Conservation (phyloP, 2,888 invertebrate genomes). For the Flabesymbios commensalis region DNA sequence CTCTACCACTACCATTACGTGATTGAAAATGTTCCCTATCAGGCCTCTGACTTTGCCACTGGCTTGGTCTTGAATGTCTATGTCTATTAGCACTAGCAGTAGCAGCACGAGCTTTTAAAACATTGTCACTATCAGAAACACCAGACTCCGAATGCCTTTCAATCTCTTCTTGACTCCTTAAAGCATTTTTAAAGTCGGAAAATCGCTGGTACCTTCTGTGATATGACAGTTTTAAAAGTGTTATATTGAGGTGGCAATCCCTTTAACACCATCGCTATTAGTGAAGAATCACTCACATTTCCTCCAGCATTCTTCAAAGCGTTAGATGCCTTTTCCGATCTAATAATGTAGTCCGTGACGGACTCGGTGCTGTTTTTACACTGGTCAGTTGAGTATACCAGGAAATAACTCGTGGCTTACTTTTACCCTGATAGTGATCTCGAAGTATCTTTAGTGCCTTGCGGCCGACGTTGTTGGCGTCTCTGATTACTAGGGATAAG, state of each 20-base stretch:
- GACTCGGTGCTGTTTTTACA: conserved; percentile 4
- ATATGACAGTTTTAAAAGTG: conserved; percentile 13
- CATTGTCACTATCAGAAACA: neutral
- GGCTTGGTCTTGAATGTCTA: neutral
- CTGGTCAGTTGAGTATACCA: conserved; percentile 8
- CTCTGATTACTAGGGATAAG: conserved; percentile 20
- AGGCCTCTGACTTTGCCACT: too few species aligned
- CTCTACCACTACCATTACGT: too few species aligned
- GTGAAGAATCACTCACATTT: conserved; percentile 18
- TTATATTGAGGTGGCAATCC: conserved; percentile 17
- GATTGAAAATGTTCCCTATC: too few species aligned
- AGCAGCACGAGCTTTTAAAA: neutral
- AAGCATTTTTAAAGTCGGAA: conserved; percentile 18
- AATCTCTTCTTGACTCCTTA: conserved; percentile 16
- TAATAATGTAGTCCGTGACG: conserved; percentile 26
- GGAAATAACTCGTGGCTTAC: conserved; percentile 17
- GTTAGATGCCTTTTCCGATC: conserved; percentile 21
- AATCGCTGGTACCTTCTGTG: conserved; percentile 14
- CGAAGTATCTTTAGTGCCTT: conserved; percentile 20
- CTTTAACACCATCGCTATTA: conserved; percentile 27
- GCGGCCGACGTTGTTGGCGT: conserved; percentile 24
- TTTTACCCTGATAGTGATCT: conserved; percentile 5
- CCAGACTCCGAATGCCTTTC: neutral
- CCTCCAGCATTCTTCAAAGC: conserved; percentile 9
- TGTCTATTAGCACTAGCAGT: neutral